Evolutionary conservation across 2,888 invertebrate species (phyloP), one percentile per base, ranked within the genome.

Genomic region (Coecobrya sp.): DNA sequence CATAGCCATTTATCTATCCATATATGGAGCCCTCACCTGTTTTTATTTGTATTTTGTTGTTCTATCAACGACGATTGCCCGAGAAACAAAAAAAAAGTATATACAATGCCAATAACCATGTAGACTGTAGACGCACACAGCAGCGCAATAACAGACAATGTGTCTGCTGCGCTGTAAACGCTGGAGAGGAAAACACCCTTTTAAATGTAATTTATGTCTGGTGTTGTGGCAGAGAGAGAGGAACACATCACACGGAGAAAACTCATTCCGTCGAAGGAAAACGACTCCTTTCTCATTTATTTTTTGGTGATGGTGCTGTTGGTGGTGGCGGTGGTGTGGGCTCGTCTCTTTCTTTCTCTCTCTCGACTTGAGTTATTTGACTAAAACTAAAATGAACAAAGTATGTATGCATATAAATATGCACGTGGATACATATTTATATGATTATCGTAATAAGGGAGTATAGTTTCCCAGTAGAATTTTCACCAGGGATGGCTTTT

Each of bases 171-270:
- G 4, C 42, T 49, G 11, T 49, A 49, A 49, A 49, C 4, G 13
- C 13, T 49, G 10, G 49, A 13, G 49, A 30, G 30, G 42, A 73
- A 73, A 36, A 42, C 42, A 36, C 42, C 70, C 70, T 19, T 73
- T 73, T 73, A 42, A 73, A 73, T 11, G 70, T 42, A 73, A 73
- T 73, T 73, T 73, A 73, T 73, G 70, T 36, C 19, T n/a, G n/a
- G 42, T 73, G 36, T 73, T 73, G 36, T 73, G 19, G 36, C 70
- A 73, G 62, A 22, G 22, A 22, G 65, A 62, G 62, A 68, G 10
- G 27, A 68, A 19, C 16, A 1, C 7, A 59, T 10, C 30, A 27
- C 65, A 68, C 65, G 30, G 30, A 68, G 65, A 68, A 68, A 68
- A 68, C 65, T 68, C 65, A 68, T 68, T 68, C 30, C n/a, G 16